Base-by-base conservation (phyloP, 1,140 invertebrate genomes). In the Dendroctonus ponderosae region DNA sequence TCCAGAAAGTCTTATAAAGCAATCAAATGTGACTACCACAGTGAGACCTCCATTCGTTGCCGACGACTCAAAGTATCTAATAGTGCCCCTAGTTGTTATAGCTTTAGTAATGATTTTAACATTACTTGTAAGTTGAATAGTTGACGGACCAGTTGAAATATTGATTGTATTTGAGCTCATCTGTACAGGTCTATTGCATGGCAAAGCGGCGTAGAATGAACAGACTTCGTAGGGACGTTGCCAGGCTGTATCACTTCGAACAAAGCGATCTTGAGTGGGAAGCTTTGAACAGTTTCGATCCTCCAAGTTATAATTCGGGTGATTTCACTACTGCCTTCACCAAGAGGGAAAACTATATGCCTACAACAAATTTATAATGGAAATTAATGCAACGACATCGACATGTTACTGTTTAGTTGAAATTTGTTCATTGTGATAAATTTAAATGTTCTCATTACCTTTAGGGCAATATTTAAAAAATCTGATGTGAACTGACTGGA, bases 221-320 rank as follows among this genome's bases (percentile, higher is more conserved):
- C 14, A 63, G 51, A 44, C 57, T 75, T 14, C 59, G 70, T 41
- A 44, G 69, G 15, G 71, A 71, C 39, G 39, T 74, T 8, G 60
- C 74, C 54, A 68, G 46, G 8, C 60, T 75, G 46, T 75, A 75
- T 49, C 72, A 75, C 37, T 75, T 75, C 66, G 74, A 75, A 43
- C 69, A 73, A 14, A 70, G 69, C 39, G 74, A 75, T 53, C 61
- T 71, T 12, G 74, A 75, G 68, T 74, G 74, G 74, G 72, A 75
- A 60, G 54, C 67, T 37, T 61, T 74, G 12, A 69, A 63, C 42
- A 72, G 69, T 56, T 66, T 50, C 37, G 72, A 71, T 11, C 62
- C 70, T 39, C 62, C 70, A 0, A 54, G 50, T 39, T 67, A 70
- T 43, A 42, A 40, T 26, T 65, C 62, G 11, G 42, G 62, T 11